These are phyloP conservation scores for Ametastegia equiseti DNA, from an alignment of 2,888 invertebrate species.

Conservation along the genomic window DNA sequence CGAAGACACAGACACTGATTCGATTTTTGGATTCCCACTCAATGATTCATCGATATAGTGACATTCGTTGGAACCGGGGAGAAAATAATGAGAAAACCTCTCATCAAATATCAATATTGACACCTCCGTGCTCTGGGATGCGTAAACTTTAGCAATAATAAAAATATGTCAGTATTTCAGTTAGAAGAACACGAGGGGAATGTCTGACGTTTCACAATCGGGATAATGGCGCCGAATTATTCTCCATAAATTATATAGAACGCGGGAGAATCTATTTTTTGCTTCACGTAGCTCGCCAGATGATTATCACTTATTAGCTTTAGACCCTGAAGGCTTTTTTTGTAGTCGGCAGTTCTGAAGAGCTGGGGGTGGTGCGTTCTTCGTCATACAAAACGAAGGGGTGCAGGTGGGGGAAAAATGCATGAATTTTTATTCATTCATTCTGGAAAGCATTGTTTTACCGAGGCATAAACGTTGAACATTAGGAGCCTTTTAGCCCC, in stretches of 20 bases:
- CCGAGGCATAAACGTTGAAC: conserved; percentile 43
- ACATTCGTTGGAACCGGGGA: not conserved
- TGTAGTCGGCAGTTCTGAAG: not conserved
- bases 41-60: not conserved
- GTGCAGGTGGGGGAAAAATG: not conserved
- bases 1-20: not conserved
- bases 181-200: no score
- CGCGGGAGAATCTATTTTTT: not conserved
- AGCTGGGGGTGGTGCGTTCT: no score
- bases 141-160: not conserved
- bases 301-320: not conserved
- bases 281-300: not conserved
- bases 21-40: not conserved
- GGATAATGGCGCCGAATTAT: not conserved
- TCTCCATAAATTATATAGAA: not conserved
- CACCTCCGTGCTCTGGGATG: not conserved
- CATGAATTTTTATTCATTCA: conserved; percentile 33
- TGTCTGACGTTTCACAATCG: no score
- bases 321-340: not conserved
- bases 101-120: not conserved
- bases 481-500: conserved; percentile 54
- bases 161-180: no score
- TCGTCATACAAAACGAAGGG: not conserved
- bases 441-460: conserved; percentile 34
- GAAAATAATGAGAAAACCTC: not conserved